phyloP scores from a whole-genome alignment of 2,888 invertebrate genomes.

The Mylabris sibirica region DNA sequence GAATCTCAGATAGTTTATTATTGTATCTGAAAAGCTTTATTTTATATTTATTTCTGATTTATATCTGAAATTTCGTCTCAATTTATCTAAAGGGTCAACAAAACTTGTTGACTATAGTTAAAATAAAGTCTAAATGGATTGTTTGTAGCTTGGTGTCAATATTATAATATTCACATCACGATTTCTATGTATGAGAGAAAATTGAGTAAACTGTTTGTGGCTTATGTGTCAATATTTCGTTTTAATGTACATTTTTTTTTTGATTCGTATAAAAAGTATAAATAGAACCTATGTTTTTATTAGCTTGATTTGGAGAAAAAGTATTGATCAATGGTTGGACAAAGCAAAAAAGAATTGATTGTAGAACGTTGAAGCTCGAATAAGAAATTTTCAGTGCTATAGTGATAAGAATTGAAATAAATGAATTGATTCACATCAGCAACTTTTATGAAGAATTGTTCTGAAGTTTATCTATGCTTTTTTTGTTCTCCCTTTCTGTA shows the following conservation, averaged over 20 bases:
- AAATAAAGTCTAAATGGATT: background rate
- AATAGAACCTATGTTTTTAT: background rate
- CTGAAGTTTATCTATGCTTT: background rate
- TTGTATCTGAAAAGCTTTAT: background rate
- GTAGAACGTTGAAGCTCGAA: background rate
- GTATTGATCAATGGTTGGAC: background rate
- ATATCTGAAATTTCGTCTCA: background rate
- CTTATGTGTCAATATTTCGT: background rate
- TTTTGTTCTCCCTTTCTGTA: background rate
- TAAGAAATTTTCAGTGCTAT: background rate
- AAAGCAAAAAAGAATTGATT: background rate
- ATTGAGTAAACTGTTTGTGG: background rate
- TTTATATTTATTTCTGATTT: background rate
- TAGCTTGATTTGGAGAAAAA: background rate
- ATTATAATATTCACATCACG: no score
- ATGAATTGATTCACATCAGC: background rate
- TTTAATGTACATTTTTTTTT: background rate
- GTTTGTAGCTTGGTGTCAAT: no score
- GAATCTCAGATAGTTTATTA: constrained; percentile 13
- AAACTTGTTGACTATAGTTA: constrained; percentile 1
- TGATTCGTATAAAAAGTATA: background rate
- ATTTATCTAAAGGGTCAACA: background rate
- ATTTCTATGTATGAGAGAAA: background rate
- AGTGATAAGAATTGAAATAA: background rate
- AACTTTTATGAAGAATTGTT: background rate